These are phyloP conservation scores for Ornithoptera priamus DNA, from an alignment of 2,888 invertebrate species.

Conservation along the genomic window DNA sequence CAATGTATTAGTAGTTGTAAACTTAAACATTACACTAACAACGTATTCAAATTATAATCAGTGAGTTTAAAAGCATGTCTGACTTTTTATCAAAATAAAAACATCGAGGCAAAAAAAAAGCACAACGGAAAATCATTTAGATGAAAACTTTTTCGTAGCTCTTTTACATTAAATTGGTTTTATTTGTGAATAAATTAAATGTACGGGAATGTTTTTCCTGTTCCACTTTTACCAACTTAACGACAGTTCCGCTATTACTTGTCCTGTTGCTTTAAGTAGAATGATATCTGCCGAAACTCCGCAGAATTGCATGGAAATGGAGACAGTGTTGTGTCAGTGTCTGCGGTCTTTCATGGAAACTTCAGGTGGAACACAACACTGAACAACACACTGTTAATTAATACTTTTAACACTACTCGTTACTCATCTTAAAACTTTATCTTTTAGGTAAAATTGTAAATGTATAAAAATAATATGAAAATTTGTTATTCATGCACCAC, in stretches of 20 bases:
- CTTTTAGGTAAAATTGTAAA: too few species aligned
- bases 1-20: background rate
- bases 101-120: background rate
- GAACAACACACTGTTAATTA: background rate
- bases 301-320: conserved; percentile 7
- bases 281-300: background rate
- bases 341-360: conserved; percentile 23
- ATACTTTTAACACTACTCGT: too few species aligned
- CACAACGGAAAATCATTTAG: background rate
- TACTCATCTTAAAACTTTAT: too few species aligned
- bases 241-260: conserved; percentile 14
- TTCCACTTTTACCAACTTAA: conserved; percentile 11
- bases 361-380: background rate
- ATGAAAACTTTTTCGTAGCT: background rate
- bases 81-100: too few species aligned
- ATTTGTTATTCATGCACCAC: too few species aligned
- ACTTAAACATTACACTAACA: background rate
- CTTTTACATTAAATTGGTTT: background rate
- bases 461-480: too few species aligned
- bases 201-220: conserved; percentile 15
- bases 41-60: background rate
- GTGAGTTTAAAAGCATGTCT: too few species aligned
- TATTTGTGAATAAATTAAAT: background rate
- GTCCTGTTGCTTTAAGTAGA: conserved; percentile 4
- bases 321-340: conserved; percentile 13